Evolutionary conservation across 1,140 invertebrate species (phyloP), one percentile per base, ranked within the genome.

Genomic region (Drosophila obscura): DNA sequence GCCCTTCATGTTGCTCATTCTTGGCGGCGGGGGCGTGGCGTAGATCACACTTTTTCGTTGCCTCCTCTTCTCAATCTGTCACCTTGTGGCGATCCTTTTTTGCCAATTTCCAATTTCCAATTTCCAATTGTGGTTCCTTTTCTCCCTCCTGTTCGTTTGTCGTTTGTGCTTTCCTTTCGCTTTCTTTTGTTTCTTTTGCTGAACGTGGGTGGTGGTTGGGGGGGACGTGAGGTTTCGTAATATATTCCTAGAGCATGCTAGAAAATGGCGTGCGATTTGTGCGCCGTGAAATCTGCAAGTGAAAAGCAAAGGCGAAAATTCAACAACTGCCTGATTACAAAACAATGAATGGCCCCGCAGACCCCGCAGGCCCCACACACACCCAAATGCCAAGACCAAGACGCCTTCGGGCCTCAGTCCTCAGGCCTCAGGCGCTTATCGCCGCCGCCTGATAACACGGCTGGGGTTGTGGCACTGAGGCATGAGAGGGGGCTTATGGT

Each of bases 1-100:
- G 85, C 84, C 82, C 74, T 90, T 91, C 88, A 89, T 91, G 68
- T 52, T 90, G 80, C 88, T 90, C 89, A 90, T 90, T 52, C 73
- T 80, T 59, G 56, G 31, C 26, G 60, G 26, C 22, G 22, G 7
- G 26, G 81, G 81, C 80, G 80, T 84, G 66, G 62, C 80, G n/a
- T 35, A 9, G 61, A 31, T 58, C 13, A 7, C 50, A 7, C 50
- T 31, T 24, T 59, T 22, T 22, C 41, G 46, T 43, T 49, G 31
- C 24, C 45, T 49, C 59, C 43, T 61, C 43, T 61, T 35, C 52
- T 68, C 51, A 9, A 4, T 52, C 15, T 16, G 5, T 56, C 22
- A 24, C n/a, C 24, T 43, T 41, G 39, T 55, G 51, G 35, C 26
- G 41, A 11, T 41, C 58, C 51, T 44, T 2, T 51, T 39, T 26